Conservation (phyloP, 2,888 invertebrate genomes). For the Holacanthella duospinosa region DNA sequence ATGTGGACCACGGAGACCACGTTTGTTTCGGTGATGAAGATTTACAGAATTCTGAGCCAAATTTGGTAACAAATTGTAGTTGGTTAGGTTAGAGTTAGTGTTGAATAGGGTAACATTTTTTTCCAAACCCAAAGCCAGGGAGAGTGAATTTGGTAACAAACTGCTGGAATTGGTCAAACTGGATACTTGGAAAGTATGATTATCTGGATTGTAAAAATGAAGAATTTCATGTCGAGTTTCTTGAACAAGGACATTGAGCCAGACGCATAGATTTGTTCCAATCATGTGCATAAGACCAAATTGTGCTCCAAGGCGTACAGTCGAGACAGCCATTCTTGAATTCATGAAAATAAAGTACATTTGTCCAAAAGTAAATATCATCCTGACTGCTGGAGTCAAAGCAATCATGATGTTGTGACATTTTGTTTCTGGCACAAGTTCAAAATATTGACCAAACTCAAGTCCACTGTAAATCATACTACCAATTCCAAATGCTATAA, state of each 20-base stretch:
- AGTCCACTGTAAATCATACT: slow-evolving; percentile 94
- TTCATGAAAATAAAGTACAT: slow-evolving; percentile 98
- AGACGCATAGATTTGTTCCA: slow-evolving; percentile 48
- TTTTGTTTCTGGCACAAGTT: slow-evolving; percentile 75
- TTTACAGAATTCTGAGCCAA: not conserved
- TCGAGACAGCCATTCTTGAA: slow-evolving; percentile 37
- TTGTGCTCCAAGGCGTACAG: slow-evolving; percentile 42
- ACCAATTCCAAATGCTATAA: slow-evolving; percentile 84
- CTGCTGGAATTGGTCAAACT: not conserved
- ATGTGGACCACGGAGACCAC: slow-evolving; percentile 30
- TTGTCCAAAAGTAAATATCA: slow-evolving; percentile 94
- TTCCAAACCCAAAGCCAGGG: too few relatives aligned
- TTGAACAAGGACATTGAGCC: slow-evolving; percentile 45
- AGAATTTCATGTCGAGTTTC: slow-evolving; percentile 45
- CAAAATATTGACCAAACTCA: slow-evolving; percentile 91
- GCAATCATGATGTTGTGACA: slow-evolving; percentile 85
- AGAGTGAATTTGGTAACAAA: not conserved
- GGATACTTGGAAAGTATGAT: slow-evolving; percentile 20
- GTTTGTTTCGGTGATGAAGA: slow-evolving; percentile 11
- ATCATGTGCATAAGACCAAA: slow-evolving; percentile 51
- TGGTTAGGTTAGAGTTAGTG: not conserved
- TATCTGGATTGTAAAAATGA: slow-evolving; percentile 38
- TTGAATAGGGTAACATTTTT: too few relatives aligned
- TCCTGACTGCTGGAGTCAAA: slow-evolving; percentile 78
- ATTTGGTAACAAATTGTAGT: not conserved